Conservation (phyloP, 2,888 invertebrate species). For the Thyatira batis region DNA sequence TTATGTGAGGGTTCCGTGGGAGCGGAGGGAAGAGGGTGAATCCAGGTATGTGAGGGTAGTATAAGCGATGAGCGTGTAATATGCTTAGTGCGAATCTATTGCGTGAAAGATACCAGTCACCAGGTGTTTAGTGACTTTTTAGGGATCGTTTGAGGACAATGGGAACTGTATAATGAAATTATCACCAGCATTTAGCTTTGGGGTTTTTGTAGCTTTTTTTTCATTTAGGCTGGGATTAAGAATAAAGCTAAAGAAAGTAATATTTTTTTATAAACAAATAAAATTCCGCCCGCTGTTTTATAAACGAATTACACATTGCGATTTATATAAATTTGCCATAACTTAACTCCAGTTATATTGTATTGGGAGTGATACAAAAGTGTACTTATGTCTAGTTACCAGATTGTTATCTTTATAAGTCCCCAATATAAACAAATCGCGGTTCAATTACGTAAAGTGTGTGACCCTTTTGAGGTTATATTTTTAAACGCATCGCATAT, state of each 20-base stretch:
- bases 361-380: not conserved
- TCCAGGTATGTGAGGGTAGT: constrained; percentile 55
- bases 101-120: constrained; percentile 43
- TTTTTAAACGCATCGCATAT: constrained; percentile 46
- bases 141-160: constrained; percentile 29
- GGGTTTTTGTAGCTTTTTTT: not conserved
- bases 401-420: constrained; percentile 41
- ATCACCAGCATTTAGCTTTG: constrained; percentile 15
- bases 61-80: constrained; percentile 63
- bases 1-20: constrained; percentile 69
- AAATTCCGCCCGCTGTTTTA: no score
- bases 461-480: constrained; percentile 61
- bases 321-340: no score
- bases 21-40: constrained; percentile 48
- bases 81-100: constrained; percentile 56
- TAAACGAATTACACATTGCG: not conserved
- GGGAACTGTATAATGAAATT: constrained; percentile 26
- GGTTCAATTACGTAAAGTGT: constrained; percentile 62
- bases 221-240: not conserved
- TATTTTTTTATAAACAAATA: no score
- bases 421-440: constrained; percentile 60
- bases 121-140: constrained; percentile 49
- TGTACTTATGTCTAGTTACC: constrained; percentile 11
- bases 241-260: not conserved
- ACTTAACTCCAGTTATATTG: no score